Evolutionary conservation across 2,888 invertebrate genomes (phyloP).

Genomic region (Silvanus unidentatus): DNA sequence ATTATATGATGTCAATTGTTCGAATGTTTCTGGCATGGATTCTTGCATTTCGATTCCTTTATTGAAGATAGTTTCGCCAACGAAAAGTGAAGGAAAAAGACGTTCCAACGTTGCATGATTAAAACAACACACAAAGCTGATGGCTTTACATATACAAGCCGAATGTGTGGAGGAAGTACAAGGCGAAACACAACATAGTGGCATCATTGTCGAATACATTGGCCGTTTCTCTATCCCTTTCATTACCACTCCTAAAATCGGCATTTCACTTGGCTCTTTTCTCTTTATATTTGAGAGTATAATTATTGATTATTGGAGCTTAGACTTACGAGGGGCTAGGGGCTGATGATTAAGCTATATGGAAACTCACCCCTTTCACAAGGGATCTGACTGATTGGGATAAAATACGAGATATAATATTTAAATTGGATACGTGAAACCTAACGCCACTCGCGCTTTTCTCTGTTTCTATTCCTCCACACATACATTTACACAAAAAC

Average conservation of each 20-base stretch:
- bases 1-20: no score
- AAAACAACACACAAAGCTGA: conserved; percentile 28
- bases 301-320: conserved; percentile 58
- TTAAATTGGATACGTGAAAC: conserved; percentile 42
- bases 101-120: conserved; percentile 27
- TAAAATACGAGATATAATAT: conserved; percentile 48
- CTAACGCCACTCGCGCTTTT: background rate
- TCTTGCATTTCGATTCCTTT: no score
- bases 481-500: no score
- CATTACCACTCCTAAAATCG: conserved; percentile 35
- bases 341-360: conserved; percentile 55
- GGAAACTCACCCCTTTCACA: conserved; percentile 51
- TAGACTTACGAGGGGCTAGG: conserved; percentile 43
- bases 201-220: conserved; percentile 22
- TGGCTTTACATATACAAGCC: conserved; percentile 21
- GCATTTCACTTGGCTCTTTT: conserved; percentile 44
- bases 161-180: conserved; percentile 13
- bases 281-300: conserved; percentile 57
- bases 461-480: no score
- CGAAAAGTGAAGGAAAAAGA: conserved; percentile 3
- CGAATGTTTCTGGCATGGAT: no score
- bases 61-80: no score
- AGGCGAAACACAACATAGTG: conserved; percentile 16
- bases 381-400: conserved; percentile 45
- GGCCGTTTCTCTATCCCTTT: conserved; percentile 38